Evolutionary conservation across 2,113 vertebrate species (phyloP), one percentile per base, ranked within the genome.

Genomic region (Pyrgilauda ruficollis): DNA sequence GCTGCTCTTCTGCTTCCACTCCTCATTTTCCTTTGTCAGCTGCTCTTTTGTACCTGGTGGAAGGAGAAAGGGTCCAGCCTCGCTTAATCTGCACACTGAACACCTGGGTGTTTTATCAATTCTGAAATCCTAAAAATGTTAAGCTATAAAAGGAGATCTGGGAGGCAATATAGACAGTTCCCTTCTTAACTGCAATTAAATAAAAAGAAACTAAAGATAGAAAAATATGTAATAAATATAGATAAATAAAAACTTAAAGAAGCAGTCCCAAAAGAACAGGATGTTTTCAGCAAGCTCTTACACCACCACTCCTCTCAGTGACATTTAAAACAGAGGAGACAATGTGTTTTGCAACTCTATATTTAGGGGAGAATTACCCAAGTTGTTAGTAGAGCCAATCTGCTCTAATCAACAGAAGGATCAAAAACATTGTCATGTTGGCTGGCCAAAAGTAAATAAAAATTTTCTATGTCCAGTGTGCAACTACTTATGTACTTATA

Each of bases 11-110:
- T 98, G 98, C 96, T 99, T 99, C 76, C 99, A 97, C 94, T 99
- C 99, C 56, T 99, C 99, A 6, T 98, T 99, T 89, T 99, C 99
- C 96, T 98, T 99, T 59, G 98, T 98, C 31, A 99, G 80, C 91
- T 99, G 98, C 28, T 99, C 98, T 97, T 99, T 99, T 5, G 97
- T 93, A 85, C 96, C 99, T 99, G 94, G 87, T 66, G 20, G 17
- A 83, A 55, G 2, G 55, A 28, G 13, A 85, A 56, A 82, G 31
- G 44, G 84, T 10, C 33, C 52, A 56, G 41, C 24, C 28, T 68
- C 22, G 50, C 37, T n/a, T 18, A 22, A 27, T 67, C 24, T 28
- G 33, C 10, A 26, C 26, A 24, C 8, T 22, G 21, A 80, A 81
- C 11, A 10, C 12, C 16, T 11, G 35, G 18, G 31, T 47, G 49